These are phyloP conservation scores for Polypterus bichir DNA, from an alignment of 2,113 vertebrate genomes.

Conservation along the genomic window DNA sequence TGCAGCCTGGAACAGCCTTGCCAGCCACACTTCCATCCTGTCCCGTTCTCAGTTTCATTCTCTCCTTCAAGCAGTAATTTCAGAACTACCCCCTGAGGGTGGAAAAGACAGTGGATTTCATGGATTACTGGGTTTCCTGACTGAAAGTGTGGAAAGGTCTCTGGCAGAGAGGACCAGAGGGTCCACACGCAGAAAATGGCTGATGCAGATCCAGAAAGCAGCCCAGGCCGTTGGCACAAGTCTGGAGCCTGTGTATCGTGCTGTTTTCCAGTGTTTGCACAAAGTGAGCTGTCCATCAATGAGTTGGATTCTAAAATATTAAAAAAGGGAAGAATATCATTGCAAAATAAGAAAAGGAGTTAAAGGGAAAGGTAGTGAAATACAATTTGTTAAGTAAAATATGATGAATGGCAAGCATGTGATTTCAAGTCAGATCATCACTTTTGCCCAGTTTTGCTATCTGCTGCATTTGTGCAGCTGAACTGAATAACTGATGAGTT, in stretches of 20 bases:
- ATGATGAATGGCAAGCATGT: too few relatives aligned
- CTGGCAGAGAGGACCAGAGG: constrained; percentile 20
- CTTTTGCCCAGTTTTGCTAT: too few relatives aligned
- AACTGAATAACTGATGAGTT: too few relatives aligned
- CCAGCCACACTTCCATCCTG: constrained; percentile 14
- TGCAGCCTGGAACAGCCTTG: neutral
- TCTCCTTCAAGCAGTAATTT: constrained; percentile 43
- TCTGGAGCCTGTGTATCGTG: constrained; percentile 39
- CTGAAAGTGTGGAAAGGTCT: constrained; percentile 20
- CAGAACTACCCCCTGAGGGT: constrained; percentile 27
- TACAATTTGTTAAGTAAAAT: too few relatives aligned
- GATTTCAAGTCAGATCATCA: too few relatives aligned
- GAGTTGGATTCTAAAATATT: too few relatives aligned
- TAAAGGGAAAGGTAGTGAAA: too few relatives aligned
- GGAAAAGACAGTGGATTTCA: constrained; percentile 35
- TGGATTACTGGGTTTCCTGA: constrained; percentile 46
- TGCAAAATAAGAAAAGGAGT: too few relatives aligned
- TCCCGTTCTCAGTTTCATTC: constrained; percentile 39
- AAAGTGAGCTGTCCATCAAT: constrained; percentile 32
- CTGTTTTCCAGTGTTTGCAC: constrained; percentile 40
- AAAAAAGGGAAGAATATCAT: too few relatives aligned
- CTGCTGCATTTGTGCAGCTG: too few relatives aligned
- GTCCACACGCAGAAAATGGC: constrained; percentile 43
- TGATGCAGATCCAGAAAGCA: constrained; percentile 35
- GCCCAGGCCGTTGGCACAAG: constrained; percentile 34